Conservation (phyloP, 2,888 invertebrate species). For the Chloroclysta siterata region DNA sequence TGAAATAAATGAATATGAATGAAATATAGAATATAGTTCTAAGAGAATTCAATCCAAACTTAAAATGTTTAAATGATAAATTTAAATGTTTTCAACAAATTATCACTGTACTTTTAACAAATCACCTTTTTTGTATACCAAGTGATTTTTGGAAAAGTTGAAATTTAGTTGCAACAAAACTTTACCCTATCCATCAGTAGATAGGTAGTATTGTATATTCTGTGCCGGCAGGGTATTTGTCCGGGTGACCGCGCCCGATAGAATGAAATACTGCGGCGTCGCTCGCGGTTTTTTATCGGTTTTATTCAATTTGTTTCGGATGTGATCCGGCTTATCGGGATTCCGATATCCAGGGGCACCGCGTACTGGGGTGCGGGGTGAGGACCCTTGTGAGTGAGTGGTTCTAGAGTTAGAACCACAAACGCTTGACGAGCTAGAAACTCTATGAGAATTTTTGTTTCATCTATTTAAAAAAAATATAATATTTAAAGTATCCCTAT, state of each 20-base stretch:
- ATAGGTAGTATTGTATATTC: no score
- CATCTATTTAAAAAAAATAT: no score
- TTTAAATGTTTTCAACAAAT: no score
- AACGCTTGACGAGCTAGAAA: not conserved
- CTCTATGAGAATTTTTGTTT: no score
- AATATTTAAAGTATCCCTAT: no score
- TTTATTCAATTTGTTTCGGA: conserved; percentile 72
- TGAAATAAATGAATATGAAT: no score
- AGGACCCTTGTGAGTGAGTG: conserved; percentile 7
- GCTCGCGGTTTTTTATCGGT: conserved; percentile 66
- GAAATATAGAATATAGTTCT: no score
- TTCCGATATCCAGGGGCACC: conserved; percentile 32
- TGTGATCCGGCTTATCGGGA: conserved; percentile 54
- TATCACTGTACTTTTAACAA: no score
- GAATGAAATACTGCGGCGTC: conserved; percentile 44
- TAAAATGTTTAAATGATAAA: no score
- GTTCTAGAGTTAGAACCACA: not conserved
- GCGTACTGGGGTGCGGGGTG: conserved; percentile 9
- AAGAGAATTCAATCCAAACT: no score
- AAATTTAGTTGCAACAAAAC: not conserved
- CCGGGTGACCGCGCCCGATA: conserved; percentile 35
- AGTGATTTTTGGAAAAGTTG: no score
- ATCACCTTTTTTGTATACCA: no score
- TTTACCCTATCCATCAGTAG: not conserved
- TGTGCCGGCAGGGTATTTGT: conserved; percentile 7